These are phyloP conservation scores for Physeter macrocephalus DNA, from an alignment of 2,113 vertebrate genomes.

Conservation along the genomic window DNA sequence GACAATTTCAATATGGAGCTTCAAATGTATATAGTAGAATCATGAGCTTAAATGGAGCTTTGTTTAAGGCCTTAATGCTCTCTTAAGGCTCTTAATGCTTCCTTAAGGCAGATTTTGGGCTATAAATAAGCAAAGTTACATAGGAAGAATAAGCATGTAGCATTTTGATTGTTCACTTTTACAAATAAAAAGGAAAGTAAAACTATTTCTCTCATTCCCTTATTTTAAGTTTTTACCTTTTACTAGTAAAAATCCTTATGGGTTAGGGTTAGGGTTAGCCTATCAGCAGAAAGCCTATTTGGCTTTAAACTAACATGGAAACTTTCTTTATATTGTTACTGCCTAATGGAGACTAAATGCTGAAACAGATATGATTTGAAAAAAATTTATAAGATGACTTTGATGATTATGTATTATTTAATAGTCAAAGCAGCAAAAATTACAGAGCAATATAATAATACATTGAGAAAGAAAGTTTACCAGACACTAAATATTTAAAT, in stretches of 20 bases:
- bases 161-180: slow-evolving; percentile 4
- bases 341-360: neutral
- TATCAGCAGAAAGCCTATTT: neutral
- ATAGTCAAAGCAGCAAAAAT: neutral
- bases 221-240: neutral
- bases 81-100: neutral
- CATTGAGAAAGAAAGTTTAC: neutral
- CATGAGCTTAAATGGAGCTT: neutral
- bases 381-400: neutral
- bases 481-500: neutral
- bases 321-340: neutral
- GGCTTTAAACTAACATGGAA: neutral
- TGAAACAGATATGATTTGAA: neutral
- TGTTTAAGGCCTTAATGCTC: neutral
- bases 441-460: neutral
- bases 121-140: neutral
- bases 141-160: neutral
- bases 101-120: neutral
- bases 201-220: neutral
- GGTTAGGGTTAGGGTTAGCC: neutral
- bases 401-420: neutral
- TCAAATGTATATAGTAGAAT: neutral
- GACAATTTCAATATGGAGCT: neutral
- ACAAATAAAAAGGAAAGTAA: neutral
- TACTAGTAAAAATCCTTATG: neutral